Conservation (phyloP, 2,113 vertebrate species). For the Phaethon lepturus region DNA sequence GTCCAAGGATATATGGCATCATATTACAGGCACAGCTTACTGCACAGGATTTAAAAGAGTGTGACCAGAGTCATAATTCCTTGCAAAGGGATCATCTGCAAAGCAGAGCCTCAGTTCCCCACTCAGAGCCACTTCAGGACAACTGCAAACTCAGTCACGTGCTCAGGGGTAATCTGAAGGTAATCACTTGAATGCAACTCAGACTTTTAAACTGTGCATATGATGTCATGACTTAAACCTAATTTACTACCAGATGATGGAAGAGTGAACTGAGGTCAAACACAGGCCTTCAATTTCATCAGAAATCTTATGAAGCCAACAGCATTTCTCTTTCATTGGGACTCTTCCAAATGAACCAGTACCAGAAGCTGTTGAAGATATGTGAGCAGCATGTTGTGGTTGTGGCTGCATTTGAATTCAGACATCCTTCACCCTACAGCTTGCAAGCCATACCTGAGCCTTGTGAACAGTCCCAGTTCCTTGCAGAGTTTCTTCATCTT, state of each 20-base stretch:
- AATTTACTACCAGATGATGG: not conserved
- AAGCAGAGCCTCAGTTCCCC: not conserved
- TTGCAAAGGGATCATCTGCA: not conserved
- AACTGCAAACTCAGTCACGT: not conserved
- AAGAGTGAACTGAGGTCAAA: not conserved
- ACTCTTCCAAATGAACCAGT: not conserved
- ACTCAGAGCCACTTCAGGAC: not conserved
- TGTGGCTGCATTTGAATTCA: not conserved
- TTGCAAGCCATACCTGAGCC: not conserved
- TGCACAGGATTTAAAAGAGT: not conserved
- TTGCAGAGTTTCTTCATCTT: not conserved
- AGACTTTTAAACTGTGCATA: not conserved
- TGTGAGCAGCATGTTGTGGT: accelerated
- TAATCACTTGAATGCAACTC: not conserved
- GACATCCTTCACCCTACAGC: not conserved
- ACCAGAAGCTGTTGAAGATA: not conserved
- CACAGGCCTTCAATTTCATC: not conserved
- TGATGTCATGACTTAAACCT: not conserved
- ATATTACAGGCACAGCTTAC: not conserved
- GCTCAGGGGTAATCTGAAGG: not conserved
- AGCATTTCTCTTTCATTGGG: not conserved
- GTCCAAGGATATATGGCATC: not conserved
- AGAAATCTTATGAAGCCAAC: not conserved
- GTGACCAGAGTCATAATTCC: not conserved
- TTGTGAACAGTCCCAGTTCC: not conserved